A percentile compares a stretch with the other conserved stretches of the same genome.
phyloP scores from a whole-genome alignment of 1,140 invertebrate species.

The Rhyzopertha dominica region DNA sequence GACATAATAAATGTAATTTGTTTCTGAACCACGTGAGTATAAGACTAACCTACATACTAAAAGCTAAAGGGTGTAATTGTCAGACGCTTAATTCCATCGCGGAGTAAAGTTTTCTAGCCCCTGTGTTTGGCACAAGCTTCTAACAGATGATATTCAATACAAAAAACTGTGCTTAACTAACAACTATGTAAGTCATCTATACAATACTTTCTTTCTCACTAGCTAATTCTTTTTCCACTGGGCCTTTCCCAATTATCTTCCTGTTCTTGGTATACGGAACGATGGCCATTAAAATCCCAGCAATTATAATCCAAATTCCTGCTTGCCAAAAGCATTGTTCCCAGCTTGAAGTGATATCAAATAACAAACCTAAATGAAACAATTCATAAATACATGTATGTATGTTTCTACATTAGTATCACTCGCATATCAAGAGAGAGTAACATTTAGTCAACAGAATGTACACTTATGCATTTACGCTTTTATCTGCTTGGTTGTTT shows the following conservation, averaged over 20 bases:
- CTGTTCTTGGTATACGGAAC: conserved; percentile 63
- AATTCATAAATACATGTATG: conserved; percentile 5
- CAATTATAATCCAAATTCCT: conserved; percentile 68
- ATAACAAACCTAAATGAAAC: conserved; percentile 63
- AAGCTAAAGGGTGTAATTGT: conserved; percentile 12
- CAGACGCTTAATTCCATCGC: conserved; percentile 19
- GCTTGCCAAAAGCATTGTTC: conserved; percentile 70
- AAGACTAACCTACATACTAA: too few relatives aligned
- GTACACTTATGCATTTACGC: too few relatives aligned
- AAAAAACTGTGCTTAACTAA: conserved; percentile 2
- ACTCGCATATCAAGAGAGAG: not conserved
- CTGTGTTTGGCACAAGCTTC: not conserved
- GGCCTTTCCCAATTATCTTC: conserved; percentile 58
- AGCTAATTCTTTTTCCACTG: conserved; percentile 53
- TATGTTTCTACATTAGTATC: not conserved
- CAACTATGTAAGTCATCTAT: conserved; percentile 12
- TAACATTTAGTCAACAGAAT: too few relatives aligned
- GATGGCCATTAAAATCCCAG: conserved; percentile 66
- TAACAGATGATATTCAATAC: not conserved
- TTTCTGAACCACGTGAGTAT: too few relatives aligned
- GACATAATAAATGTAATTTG: too few relatives aligned
- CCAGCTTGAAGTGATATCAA: conserved; percentile 65
- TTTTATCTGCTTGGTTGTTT: too few relatives aligned
- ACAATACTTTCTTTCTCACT: conserved; percentile 16
- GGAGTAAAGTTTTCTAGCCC: not conserved